A percentile compares a stretch with the other conserved stretches of the same genome.
Evolutionary conservation across 2,797 vertebrate species (phyloP).

Genomic region (Sebastes vulpes): DNA sequence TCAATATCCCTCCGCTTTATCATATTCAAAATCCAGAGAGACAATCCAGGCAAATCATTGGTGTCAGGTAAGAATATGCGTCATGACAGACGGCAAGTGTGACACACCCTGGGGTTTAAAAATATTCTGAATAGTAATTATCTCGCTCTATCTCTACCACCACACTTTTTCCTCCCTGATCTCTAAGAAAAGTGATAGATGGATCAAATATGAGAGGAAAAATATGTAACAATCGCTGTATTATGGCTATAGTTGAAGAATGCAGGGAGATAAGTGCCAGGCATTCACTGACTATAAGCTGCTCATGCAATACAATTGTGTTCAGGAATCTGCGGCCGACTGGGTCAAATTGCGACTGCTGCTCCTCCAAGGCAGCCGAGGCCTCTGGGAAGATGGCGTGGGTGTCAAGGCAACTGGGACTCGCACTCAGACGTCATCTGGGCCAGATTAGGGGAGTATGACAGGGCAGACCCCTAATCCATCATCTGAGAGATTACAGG

Average conservation of each 20-base stretch:
- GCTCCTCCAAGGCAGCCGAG: constrained; percentile 23
- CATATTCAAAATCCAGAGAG: constrained; percentile 59
- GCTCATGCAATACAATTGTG: constrained; percentile 35
- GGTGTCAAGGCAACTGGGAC: constrained; percentile 42
- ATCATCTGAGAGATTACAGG: constrained; percentile 81
- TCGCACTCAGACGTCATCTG: constrained; percentile 39
- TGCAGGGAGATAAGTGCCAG: constrained; percentile 39
- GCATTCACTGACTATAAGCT: constrained; percentile 26
- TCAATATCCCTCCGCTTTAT: constrained; percentile 60
- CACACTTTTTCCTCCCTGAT: not conserved
- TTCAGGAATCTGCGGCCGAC: constrained; percentile 27
- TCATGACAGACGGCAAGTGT: constrained; percentile 53
- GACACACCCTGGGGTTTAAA: constrained; percentile 40
- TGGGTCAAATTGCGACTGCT: constrained; percentile 42
- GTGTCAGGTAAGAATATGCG: constrained; percentile 53
- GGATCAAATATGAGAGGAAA: constrained; percentile 30
- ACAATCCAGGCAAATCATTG: constrained; percentile 35
- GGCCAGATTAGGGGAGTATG: constrained; percentile 72
- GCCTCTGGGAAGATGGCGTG: constrained; percentile 40
- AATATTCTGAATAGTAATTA: constrained; percentile 43
- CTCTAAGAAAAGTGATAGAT: constrained; percentile 33
- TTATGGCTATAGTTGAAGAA: constrained; percentile 31
- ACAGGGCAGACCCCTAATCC: constrained; percentile 77
- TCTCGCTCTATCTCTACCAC: not conserved
- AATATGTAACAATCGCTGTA: constrained; percentile 17